Percentiles rank a stretch among this genome's conserved stretches.
phyloP scores from a whole-genome alignment of 2,797 vertebrate genomes.

The Melopsittacus undulatus region DNA sequence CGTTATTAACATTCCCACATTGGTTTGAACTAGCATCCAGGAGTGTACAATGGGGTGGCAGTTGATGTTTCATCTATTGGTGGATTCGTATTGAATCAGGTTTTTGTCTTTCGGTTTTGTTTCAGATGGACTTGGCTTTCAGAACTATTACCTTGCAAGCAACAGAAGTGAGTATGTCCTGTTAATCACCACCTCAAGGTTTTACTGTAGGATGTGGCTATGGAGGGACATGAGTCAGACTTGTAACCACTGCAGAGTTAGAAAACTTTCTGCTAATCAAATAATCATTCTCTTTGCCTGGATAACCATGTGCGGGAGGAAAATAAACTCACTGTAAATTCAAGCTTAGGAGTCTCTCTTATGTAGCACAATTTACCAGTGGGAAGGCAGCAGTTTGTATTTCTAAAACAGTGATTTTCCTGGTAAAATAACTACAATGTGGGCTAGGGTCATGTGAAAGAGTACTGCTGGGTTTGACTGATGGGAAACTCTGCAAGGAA shows the following conservation, averaged over 20 bases:
- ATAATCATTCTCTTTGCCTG: neutral
- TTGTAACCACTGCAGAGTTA: neutral
- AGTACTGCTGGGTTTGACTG: neutral
- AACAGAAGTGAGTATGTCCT: neutral
- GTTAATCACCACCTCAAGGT: neutral
- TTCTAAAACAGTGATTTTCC: neutral
- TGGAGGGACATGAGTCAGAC: neutral
- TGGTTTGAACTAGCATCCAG: neutral
- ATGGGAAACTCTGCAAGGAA: slow-evolving; percentile 2
- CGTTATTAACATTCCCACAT: slow-evolving; percentile 13
- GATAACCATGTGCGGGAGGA: neutral
- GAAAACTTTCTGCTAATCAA: neutral
- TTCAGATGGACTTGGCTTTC: neutral
- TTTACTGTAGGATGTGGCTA: neutral
- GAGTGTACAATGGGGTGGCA: neutral
- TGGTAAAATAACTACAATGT: neutral
- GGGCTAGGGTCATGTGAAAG: neutral
- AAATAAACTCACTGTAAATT: neutral
- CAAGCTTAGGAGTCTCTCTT: neutral
- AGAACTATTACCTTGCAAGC: neutral
- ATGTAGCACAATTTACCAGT: neutral
- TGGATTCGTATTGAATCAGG: neutral
- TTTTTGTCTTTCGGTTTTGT: neutral
- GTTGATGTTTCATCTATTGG: neutral
- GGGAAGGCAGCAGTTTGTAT: neutral